Base-by-base conservation (phyloP, 92 coral and sea anemone genomes). In the Nematostella vectensis region DNA sequence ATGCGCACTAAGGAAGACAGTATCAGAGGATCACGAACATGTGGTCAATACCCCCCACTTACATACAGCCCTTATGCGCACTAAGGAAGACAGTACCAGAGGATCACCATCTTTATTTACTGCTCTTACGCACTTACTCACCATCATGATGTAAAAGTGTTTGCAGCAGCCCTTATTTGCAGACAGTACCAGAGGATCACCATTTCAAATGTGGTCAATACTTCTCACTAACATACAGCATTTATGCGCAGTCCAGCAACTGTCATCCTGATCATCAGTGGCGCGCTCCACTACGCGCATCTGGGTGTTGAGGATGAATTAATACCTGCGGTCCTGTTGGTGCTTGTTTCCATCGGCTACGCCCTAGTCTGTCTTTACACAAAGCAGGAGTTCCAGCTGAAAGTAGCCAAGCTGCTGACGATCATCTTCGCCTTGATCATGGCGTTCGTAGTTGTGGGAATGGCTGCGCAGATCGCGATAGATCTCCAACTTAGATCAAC, bases 351-450 rank as follows among this genome's bases (percentile, higher is more conserved):
- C 0, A 54, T 91, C 29, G 76, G 83, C 0, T 91, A 27, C 49
- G 75, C 77, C 1, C 27, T 78, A 3, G 59, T 81, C 25, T 91
- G 98, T 39, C 86, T 91, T 29, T 85, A 64, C 61, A 86, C 96
- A 18, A 81, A 88, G 13, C 95, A 85, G 50, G 80, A 87, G 17
- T 86, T 91, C 64, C 98, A 91, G 63, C 68, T 91, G 11, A 85
- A 85, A 63, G 83, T 62, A 10, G 98, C 98, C 17, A 81, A 78
- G 39, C 11, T 85, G 0, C 65, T 91, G 22, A 71, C 98, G 9
- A 33, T 86, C 9, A 21, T 78, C 3, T 91, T 91, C 54, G 70
- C 98, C 0, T 44, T 91, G 19, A 3, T 86, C 33, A 91, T 91
- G 98, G 89, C 88, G 2, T 70, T 20, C 11, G 89, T 65, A 6